Base-by-base conservation (phyloP, 92 coral and sea anemone genomes). In the Parazoanthus swiftii region DNA sequence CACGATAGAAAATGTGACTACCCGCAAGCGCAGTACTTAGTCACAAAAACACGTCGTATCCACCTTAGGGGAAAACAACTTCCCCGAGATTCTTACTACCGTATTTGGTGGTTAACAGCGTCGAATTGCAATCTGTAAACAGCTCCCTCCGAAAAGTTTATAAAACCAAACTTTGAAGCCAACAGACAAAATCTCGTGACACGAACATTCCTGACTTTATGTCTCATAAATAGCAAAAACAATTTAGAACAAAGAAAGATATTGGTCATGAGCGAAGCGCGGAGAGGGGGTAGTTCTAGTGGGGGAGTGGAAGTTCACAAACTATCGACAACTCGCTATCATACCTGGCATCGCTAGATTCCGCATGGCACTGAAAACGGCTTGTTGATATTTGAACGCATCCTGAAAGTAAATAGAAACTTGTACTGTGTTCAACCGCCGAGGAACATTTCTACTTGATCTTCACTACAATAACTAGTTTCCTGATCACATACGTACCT, bases 341-440 rank as follows among this genome's bases (percentile, higher is more conserved):
- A 66, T 82, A 97, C 99, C 92, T 84, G 99, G 99, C 85, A 97
- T 92, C 8, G 99, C 92, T 18, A 97, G 91, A 75, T 97, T 97
- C 81, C 94, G 94, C 35, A 97, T 79, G n/a, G 99, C 99, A 85
- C 99, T 96, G 77, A 97, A 94, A 58, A 97, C 91, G 23, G 99
- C 95, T 70, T 92, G 94, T 48, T 92, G 89, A 59, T 93, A 92
- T 63, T 94, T 93, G 58, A 89, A 93, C 74, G 94, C 92, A 76
- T 97, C 96, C 99, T 97, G 74, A 51, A 91, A 81, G 18, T 50
- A 85, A 83, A n/a, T 68, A n/a, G 7, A 6, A 56, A 67, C 39
- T n/a, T 9, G 14, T 8, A 36, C 42, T 33, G 81, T n/a, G 44
- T 20, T 23, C 16, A 63, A 5, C 70, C 21, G 26, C 26, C 70